These are phyloP conservation scores for Aphelinus certus DNA, from an alignment of 1,140 invertebrate species.

Conservation along the genomic window DNA sequence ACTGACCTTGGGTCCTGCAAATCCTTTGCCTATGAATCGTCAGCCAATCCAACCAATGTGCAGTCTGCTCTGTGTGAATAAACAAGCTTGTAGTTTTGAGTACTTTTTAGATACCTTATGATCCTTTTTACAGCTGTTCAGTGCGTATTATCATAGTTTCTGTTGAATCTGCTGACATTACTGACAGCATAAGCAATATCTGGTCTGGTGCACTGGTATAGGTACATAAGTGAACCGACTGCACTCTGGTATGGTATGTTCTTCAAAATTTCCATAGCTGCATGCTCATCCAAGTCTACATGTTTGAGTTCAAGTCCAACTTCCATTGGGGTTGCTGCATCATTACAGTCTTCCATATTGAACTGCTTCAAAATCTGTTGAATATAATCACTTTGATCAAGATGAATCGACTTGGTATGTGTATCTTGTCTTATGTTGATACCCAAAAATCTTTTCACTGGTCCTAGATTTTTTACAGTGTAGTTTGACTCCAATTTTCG, in stretches of 20 bases:
- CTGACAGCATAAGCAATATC: conserved; percentile 62
- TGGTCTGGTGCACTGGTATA: conserved; percentile 58
- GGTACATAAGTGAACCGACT: conserved; percentile 60
- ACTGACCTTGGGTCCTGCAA: conserved; percentile 42
- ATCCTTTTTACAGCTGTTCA: conserved; percentile 16
- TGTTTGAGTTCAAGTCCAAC: not conserved
- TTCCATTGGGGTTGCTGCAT: not conserved
- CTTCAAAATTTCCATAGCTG: not conserved
- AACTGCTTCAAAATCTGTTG: not conserved
- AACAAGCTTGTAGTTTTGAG: conserved; percentile 14
- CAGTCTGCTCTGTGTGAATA: not conserved
- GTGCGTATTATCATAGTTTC: not conserved
- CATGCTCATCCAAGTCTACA: not conserved
- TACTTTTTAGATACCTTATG: conserved; percentile 36
- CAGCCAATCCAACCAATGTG: not conserved
- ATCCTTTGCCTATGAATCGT: conserved; percentile 49
- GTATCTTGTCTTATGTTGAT: not conserved
- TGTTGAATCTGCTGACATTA: conserved; percentile 17
- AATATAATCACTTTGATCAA: not conserved
- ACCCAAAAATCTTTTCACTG: conserved; percentile 6
- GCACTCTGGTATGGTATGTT: conserved; percentile 38
- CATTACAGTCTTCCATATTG: not conserved
- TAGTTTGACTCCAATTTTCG: not conserved
- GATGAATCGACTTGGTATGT: not conserved
- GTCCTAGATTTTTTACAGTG: not conserved